phyloP scores from a whole-genome alignment of 2,797 vertebrate species.

The Poecile montanus region DNA sequence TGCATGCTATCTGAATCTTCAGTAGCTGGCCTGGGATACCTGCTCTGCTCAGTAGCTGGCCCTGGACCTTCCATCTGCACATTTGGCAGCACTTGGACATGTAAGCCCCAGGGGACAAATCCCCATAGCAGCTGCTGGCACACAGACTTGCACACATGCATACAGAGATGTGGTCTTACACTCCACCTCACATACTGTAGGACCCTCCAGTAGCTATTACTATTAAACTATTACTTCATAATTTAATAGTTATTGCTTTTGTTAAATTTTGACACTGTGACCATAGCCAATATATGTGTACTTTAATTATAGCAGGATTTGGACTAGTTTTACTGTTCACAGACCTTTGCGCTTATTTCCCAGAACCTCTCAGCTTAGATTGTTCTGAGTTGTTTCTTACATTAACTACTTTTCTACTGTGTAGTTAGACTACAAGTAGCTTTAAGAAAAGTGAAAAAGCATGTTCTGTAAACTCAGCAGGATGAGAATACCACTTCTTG shows the following conservation, averaged over 20 bases:
- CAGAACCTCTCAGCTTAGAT: background rate
- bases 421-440: background rate
- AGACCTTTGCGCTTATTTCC: background rate
- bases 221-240: background rate
- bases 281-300: background rate
- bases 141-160: background rate
- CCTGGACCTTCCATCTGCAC: background rate
- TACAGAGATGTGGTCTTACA: background rate
- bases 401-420: background rate
- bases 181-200: background rate
- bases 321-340: background rate
- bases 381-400: background rate
- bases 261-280: background rate
- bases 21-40: background rate
- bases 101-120: background rate
- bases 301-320: background rate
- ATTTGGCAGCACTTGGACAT: background rate
- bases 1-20: background rate
- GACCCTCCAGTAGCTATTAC: background rate
- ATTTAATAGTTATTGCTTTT: background rate
- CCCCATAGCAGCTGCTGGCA: background rate
- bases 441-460: background rate
- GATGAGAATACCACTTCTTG: background rate
- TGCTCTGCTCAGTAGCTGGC: background rate
- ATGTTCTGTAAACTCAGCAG: background rate